Evolutionary conservation across 2,113 vertebrate species (phyloP), one percentile per base, ranked within the genome.

Genomic region (Centropristis striata): DNA sequence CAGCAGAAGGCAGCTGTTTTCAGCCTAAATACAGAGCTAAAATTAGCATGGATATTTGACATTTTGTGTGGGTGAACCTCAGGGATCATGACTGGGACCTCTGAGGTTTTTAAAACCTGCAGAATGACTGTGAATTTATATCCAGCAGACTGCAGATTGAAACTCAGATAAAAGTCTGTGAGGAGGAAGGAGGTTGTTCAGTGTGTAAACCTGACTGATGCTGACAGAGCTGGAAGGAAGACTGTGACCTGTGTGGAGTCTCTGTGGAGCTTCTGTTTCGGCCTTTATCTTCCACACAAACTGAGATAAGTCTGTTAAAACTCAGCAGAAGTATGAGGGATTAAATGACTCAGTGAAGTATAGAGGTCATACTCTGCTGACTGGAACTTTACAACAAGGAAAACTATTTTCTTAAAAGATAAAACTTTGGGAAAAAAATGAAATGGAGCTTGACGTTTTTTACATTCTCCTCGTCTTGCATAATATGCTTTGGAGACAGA

Each of bases 201-300:
- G 71, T 12, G 46, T 27, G 12, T 14, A 8, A 44, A 28, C 21
- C 23, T 14, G 55, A 44, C 55, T 46, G 74, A 47, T 75, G 85
- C 53, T 83, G 82, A 87, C 88, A 78, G 85, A 87, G 57, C 32
- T 60, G 84, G 75, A 81, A 55, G 55, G 66, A 61, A 70, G 58
- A 55, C 58, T 5, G 41, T 44, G 87, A 77, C n/a, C n/a, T n/a
- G n/a, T n/a, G n/a, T n/a, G n/a, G n/a, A n/a, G n/a, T 71, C 84
- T 85, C 11, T 82, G 41, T 0, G 36, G 6, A 53, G 80, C 87
- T 88, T 81, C 87, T 86, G 80, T 81, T 68, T 41, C 49, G 37
- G 10, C 15, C 36, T 46, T 84, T 80, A 87, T 85, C 75, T 80
- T 25, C 18, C 63, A 76, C 63, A 72, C 63, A 75, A 66, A 83